Percentiles rank a stretch among this genome's conserved stretches.
Conservation (phyloP, 2,888 invertebrate species). For the Nyleta sp. region DNA sequence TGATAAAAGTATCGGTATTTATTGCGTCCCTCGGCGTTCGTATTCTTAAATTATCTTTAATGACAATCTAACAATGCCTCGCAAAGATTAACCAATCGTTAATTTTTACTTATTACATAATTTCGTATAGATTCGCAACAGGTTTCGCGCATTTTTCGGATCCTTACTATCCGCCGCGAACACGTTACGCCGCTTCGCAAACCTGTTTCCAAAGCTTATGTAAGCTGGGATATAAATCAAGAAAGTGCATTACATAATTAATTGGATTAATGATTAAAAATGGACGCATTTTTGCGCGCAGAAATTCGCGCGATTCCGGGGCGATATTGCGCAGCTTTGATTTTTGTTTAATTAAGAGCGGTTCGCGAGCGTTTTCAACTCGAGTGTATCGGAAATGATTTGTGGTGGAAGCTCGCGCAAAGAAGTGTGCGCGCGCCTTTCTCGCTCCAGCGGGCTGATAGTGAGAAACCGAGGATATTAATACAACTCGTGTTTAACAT, state of each 20-base stretch:
- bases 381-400: constrained; percentile 13
- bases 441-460: constrained; percentile 33
- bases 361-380: constrained; percentile 8
- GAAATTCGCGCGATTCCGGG: constrained; percentile 15
- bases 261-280: constrained; percentile 55
- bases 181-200: constrained; percentile 51
- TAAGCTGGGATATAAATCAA: constrained; percentile 56
- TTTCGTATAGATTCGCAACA: constrained; percentile 57
- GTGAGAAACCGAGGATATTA: constrained; percentile 37
- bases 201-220: constrained; percentile 53
- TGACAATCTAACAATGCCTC: constrained; percentile 54
- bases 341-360: constrained; percentile 36
- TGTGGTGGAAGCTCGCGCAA: constrained; percentile 21
- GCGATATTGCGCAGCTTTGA: background rate
- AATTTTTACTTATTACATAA: constrained; percentile 54
- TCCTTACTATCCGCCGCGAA: constrained; percentile 39
- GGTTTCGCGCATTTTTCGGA: constrained; percentile 55
- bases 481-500: constrained; percentile 46
- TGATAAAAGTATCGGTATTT: constrained; percentile 23
- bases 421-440: constrained; percentile 32
- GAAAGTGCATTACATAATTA: constrained; percentile 62
- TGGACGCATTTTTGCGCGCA: constrained; percentile 26
- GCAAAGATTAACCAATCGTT: constrained; percentile 33
- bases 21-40: constrained; percentile 26
- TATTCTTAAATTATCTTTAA: constrained; percentile 47